Evolutionary conservation across 2,113 vertebrate species (phyloP).

Genomic region (Cyanistes caeruleus): DNA sequence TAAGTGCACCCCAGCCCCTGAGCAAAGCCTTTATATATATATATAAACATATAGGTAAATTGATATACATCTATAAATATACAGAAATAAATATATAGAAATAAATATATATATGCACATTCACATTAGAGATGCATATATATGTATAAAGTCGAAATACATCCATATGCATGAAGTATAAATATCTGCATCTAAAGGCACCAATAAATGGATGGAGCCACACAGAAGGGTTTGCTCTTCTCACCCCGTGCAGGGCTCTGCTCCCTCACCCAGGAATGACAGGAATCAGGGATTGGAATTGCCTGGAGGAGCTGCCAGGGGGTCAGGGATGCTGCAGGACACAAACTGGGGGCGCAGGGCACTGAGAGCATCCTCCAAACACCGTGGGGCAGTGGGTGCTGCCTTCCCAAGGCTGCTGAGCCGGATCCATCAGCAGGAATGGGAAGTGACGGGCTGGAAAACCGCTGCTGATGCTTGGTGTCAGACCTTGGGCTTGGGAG

Average conservation of each 20-base stretch:
- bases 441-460: slow-evolving; percentile 2
- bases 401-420: not conserved
- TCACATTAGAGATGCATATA: not conserved
- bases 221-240: not conserved
- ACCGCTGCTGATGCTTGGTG: fast-evolving
- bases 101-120: not conserved
- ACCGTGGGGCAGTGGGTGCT: not conserved
- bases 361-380: not conserved
- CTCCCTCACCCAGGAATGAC: not conserved
- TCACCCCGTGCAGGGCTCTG: not conserved
- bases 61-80: not conserved
- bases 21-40: not conserved
- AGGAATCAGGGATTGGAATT: not conserved
- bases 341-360: fast-evolving
- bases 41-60: not conserved
- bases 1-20: not conserved
- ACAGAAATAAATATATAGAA: not conserved
- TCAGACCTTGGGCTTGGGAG: not conserved
- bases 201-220: not conserved
- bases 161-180: not conserved
- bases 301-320: not conserved
- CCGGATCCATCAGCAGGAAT: not conserved
- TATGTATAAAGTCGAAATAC: not conserved
- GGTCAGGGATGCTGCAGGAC: not conserved
- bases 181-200: not conserved